Evolutionary conservation across 2,888 invertebrate species (phyloP).

Genomic region (Pyrgus malvae): DNA sequence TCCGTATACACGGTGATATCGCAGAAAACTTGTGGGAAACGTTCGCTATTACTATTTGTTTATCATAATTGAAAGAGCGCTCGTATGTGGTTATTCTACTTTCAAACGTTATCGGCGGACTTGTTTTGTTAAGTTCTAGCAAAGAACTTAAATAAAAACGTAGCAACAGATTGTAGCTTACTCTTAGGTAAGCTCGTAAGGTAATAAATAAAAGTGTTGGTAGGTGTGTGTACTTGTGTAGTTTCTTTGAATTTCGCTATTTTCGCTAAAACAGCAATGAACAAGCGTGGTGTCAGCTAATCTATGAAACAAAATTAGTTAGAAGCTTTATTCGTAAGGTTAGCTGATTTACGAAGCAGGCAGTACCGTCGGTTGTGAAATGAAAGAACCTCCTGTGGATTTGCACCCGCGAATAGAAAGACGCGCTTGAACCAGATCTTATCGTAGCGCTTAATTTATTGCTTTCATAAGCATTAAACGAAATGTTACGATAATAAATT

Average conservation of each 20-base stretch:
- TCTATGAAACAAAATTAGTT: not conserved
- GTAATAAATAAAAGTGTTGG: too few relatives aligned
- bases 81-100: slow-evolving; percentile 26
- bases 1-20: slow-evolving; percentile 19
- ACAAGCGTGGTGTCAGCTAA: not conserved
- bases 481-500: slow-evolving; percentile 18
- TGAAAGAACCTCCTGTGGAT: slow-evolving; percentile 58
- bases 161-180: too few relatives aligned
- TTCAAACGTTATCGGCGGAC: slow-evolving; percentile 22
- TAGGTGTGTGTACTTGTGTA: not conserved
- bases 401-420: slow-evolving; percentile 39
- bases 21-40: slow-evolving; percentile 27
- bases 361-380: slow-evolving; percentile 34
- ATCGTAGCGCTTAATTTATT: slow-evolving; percentile 19
- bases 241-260: too few relatives aligned
- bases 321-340: not conserved
- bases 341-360: not conserved
- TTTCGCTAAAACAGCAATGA: too few relatives aligned
- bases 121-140: slow-evolving; percentile 16
- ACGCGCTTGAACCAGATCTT: slow-evolving; percentile 19
- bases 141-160: slow-evolving; percentile 2
- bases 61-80: slow-evolving; percentile 27
- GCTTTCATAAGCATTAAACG: slow-evolving; percentile 23
- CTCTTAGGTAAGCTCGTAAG: too few relatives aligned
- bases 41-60: slow-evolving; percentile 24